Percentiles rank a stretch among this genome's conserved stretches.
These are phyloP conservation scores for Patella vulgata DNA, from an alignment of 1,140 invertebrate species.

Conservation along the genomic window DNA sequence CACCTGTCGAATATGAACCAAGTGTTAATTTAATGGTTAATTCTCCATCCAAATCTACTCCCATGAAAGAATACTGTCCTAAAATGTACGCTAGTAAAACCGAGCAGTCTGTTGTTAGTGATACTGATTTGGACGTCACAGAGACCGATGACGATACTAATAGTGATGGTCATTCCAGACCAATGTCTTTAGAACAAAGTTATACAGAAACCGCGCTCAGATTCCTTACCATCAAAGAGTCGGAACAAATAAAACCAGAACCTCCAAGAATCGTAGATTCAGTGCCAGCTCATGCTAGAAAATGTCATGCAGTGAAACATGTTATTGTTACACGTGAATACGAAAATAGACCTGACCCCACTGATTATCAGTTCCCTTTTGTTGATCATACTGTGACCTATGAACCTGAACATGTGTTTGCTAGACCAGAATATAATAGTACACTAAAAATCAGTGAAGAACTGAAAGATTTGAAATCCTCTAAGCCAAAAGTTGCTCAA, in stretches of 20 bases:
- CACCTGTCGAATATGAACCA: conserved; percentile 8
- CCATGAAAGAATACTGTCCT: too few species aligned
- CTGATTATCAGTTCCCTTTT: conserved; percentile 54
- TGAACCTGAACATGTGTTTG: conserved; percentile 44
- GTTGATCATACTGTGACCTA: conserved; percentile 18
- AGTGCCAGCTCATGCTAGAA: background rate
- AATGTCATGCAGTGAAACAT: conserved; percentile 21
- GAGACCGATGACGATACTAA: conserved; percentile 3
- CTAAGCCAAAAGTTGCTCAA: conserved; percentile 39
- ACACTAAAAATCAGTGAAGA: conserved; percentile 48
- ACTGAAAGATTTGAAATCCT: conserved; percentile 39
- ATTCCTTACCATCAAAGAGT: background rate
- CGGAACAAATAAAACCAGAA: background rate
- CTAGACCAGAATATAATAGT: conserved; percentile 56
- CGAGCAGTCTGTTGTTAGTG: too few species aligned
- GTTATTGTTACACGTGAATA: conserved; percentile 45
- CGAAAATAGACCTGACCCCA: conserved; percentile 26
- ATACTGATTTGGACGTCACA: too few species aligned
- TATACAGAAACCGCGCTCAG: conserved; percentile 8
- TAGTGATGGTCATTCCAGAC: background rate
- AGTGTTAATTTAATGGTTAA: background rate
- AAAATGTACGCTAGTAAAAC: too few species aligned
- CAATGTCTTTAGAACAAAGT: conserved; percentile 5
- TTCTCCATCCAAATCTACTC: too few species aligned
- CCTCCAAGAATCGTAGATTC: conserved; percentile 8